Evolutionary conservation across 2,797 vertebrate genomes (phyloP), one percentile per base, ranked within the genome.

Genomic region (Coranthus polyacanthus): DNA sequence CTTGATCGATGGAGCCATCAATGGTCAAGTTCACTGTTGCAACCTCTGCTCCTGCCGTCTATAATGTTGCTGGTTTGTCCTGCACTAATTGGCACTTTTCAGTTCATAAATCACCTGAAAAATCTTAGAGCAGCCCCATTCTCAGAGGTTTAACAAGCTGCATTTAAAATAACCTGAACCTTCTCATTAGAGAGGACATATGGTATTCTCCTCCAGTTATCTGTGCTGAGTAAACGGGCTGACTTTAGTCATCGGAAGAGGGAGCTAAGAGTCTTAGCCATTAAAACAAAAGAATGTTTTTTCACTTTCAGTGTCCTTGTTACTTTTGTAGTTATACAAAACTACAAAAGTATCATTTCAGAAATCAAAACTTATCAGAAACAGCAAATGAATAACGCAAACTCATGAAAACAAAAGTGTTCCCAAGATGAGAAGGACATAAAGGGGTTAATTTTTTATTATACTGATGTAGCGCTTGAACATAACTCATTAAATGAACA

Each of bases 1-100:
- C 73, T 86, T 94, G 93, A 94, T 93, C 80, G 89, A 93, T 93
- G 87, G 79, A 86, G 83, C 91, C 83, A 92, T 93, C 92, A 91
- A 63, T 67, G 78, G 86, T 90, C 88, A 90, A 85, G 85, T 88
- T 87, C 88, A 86, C 79, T 45, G 66, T 69, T 55, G 73, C 78
- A 73, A 91, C 88, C 83, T 87, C 75, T 86, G 76, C 82, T 79
- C 85, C 71, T 21, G 64, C 75, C 81, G 82, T 89, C 89, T 83
- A 86, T 88, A 90, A 90, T 83, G 91, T 79, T 58, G 70, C 79
- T 76, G 52, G 79, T 93, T 92, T 92, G 86, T 91, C 84, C 88
- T 81, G 78, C 78, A 82, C 90, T 93, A 94, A 93, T 93, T 94
- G 91, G 86, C 84, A 86, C 78, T 89, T 88, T 84, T 88, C 56